Evolutionary conservation across 2,113 vertebrate species (phyloP).

Genomic region (Agapornis roseicollis): DNA sequence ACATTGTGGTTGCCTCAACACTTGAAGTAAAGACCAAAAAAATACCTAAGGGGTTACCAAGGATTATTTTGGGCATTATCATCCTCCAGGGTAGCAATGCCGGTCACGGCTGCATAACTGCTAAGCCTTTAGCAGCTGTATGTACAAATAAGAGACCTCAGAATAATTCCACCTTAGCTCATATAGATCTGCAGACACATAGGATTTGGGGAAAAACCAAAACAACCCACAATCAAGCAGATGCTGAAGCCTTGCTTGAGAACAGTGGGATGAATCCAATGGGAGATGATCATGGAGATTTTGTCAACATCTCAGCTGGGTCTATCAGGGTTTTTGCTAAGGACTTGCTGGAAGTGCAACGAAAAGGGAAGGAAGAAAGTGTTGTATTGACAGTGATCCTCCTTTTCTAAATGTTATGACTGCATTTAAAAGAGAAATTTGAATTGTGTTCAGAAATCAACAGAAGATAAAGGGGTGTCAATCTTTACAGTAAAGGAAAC

Average conservation of each 20-base stretch:
- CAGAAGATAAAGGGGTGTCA: not conserved
- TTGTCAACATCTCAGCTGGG: not conserved
- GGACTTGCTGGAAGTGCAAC: not conserved
- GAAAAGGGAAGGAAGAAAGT: not conserved
- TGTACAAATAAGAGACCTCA: not conserved
- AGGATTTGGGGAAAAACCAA: not conserved
- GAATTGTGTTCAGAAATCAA: not conserved
- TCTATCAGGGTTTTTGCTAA: not conserved
- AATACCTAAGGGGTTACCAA: not conserved
- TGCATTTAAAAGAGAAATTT: accelerated
- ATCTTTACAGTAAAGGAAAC: not conserved
- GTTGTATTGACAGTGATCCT: not conserved
- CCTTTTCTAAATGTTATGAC: not conserved
- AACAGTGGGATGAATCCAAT: accelerated
- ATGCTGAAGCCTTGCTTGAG: not conserved
- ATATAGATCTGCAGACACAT: not conserved
- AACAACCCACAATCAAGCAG: not conserved
- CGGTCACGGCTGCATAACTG: not conserved
- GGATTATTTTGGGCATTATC: accelerated
- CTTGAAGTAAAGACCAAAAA: not conserved
- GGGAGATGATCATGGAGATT: not conserved
- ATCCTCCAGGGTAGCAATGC: not conserved
- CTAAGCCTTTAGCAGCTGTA: not conserved
- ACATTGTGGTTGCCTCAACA: not conserved
- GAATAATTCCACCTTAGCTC: not conserved